These are phyloP conservation scores for Carassius auratus DNA, from an alignment of 2,113 vertebrate genomes.

Conservation along the genomic window DNA sequence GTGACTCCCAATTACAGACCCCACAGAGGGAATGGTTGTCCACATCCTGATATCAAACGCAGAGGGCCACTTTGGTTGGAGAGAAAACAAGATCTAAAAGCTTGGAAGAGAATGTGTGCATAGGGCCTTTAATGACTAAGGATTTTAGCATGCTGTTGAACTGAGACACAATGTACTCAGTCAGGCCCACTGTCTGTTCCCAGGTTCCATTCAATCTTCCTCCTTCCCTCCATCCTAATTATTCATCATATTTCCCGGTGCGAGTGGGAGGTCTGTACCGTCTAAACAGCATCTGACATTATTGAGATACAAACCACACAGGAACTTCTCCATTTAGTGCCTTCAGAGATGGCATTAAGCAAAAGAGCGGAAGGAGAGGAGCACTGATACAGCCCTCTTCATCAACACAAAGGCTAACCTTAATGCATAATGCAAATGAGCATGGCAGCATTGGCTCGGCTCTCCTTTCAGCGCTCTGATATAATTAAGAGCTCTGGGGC, in stretches of 20 bases:
- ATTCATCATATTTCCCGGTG: constrained; percentile 18
- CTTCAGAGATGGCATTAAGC: constrained; percentile 53
- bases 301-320: constrained; percentile 51
- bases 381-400: constrained; percentile 44
- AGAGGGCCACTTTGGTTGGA: constrained; percentile 47
- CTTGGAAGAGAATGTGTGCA: not conserved
- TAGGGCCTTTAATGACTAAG: constrained; percentile 12
- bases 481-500: constrained; percentile 62
- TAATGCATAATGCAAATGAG: constrained; percentile 64
- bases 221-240: not conserved
- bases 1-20: constrained; percentile 57
- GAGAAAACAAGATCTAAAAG: constrained; percentile 51
- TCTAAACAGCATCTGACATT: constrained; percentile 16
- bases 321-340: constrained; percentile 51
- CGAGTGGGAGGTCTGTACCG: not conserved
- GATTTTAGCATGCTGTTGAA: constrained; percentile 33
- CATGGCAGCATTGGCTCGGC: constrained; percentile 38
- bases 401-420: constrained; percentile 58
- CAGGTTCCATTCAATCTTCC: not conserved
- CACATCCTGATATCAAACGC: constrained; percentile 39
- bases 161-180: not conserved
- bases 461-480: constrained; percentile 54
- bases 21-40: constrained; percentile 52
- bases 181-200: not conserved
- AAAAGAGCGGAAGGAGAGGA: constrained; percentile 37